A percentile compares a stretch with the other conserved stretches of the same genome.
Evolutionary conservation across 2,797 vertebrate species (phyloP).

Genomic region (Rhincodon typus): DNA sequence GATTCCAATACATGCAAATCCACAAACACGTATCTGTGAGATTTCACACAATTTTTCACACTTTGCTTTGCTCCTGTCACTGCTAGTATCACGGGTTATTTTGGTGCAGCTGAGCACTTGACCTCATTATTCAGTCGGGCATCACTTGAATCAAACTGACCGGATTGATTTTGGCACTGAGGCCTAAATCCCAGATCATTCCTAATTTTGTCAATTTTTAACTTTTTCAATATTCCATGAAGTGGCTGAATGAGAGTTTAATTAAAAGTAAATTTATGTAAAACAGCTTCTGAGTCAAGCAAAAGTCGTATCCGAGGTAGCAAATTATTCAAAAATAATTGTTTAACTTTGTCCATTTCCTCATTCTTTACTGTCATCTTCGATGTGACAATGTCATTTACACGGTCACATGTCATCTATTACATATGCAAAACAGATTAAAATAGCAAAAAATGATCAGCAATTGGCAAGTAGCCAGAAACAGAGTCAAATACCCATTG

Average conservation of each 20-base stretch:
- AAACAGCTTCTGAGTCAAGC: neutral
- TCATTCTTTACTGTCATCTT: neutral
- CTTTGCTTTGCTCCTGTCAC: neutral
- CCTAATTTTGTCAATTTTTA: neutral
- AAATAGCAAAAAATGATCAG: neutral
- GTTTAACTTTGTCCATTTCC: slow-evolving; percentile 3
- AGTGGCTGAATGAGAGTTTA: neutral
- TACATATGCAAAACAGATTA: no score
- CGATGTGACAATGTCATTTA: neutral
- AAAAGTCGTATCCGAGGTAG: neutral
- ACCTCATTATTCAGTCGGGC: slow-evolving; percentile 23
- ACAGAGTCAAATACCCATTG: neutral
- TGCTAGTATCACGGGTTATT: neutral
- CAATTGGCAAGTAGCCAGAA: neutral
- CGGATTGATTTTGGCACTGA: neutral
- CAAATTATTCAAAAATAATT: neutral
- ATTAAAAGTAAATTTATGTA: neutral
- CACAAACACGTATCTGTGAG: neutral
- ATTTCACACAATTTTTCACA: slow-evolving; percentile 22
- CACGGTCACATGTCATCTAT: neutral
- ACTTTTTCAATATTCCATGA: slow-evolving; percentile 12
- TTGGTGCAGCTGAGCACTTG: neutral
- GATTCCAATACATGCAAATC: neutral
- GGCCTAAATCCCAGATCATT: neutral
- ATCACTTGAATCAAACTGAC: slow-evolving; percentile 23